Base-by-base conservation (phyloP, 2,797 vertebrate genomes). In the Acipenser ruthenus region DNA sequence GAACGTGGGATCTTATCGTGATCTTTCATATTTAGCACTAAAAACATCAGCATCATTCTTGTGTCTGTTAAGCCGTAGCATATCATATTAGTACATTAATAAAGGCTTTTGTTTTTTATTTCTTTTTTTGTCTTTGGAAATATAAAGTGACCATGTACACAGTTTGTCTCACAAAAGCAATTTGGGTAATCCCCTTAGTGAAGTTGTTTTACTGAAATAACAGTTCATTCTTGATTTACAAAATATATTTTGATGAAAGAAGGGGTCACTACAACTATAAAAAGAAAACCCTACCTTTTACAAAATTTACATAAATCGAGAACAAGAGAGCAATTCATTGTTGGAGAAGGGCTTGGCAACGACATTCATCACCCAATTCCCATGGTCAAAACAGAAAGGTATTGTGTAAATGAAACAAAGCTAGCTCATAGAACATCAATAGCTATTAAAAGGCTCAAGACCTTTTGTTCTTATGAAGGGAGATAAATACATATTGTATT, bases 321-420 rank as follows among this genome's bases (percentile, higher is more conserved):
- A 74, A 76, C 72, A 74, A 76, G 65, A 58, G 69, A 64, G 67
- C 67, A 66, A 76, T 76, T 76, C 70, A 76, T 74, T 73, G 56
- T 60, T 65, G 65, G 67, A 62, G 67, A 63, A 64, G 37, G 60
- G 66, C 65, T 67, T 68, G 70, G 70, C 70, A 69, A 60, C 47
- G 49, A 64, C 66, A 68, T 67, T 68, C 73, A 74, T 74, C 70
- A 74, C 72, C 67, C 70, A 65, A 66, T 74, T 72, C 75, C 70
- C 70, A 76, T 71, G 72, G 70, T 67, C 59, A 68, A 67, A 70
- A 74, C 75, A 74, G 71, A 69, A 64, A 66, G 59, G 51, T 65
- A 72, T 69, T 72, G 75, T 72, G 52, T 72, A 67, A 68, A 72
- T 66, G 67, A 65, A 62, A 60, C 18, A 62, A 56, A 18, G 61